phyloP scores from a whole-genome alignment of 2,113 vertebrate species.

The Mellivora capensis region DNA sequence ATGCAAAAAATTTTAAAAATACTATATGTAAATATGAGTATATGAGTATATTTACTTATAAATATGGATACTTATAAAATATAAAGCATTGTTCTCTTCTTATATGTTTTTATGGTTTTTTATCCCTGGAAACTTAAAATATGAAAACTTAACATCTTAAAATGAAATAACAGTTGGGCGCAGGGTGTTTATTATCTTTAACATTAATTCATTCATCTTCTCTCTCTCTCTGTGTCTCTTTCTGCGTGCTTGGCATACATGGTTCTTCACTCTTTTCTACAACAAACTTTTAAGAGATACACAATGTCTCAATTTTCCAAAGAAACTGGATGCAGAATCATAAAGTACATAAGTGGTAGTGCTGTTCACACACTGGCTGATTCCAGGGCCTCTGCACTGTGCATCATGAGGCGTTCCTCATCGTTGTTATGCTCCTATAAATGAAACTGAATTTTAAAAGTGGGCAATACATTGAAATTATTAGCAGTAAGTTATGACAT shows the following conservation, averaged over 20 bases:
- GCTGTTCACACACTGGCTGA: not conserved
- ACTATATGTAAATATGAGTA: not conserved
- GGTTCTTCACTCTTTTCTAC: not conserved
- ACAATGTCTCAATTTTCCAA: not conserved
- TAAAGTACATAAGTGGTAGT: not conserved
- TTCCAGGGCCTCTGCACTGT: not conserved
- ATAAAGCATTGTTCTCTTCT: not conserved
- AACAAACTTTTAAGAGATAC: not conserved
- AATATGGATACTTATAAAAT: not conserved
- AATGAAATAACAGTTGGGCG: not conserved
- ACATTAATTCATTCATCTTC: not conserved
- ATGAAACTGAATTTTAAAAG: not conserved
- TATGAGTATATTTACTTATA: not conserved
- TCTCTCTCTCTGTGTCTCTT: not conserved
- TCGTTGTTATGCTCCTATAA: not conserved
- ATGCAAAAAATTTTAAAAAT: not conserved
- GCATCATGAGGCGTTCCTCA: not conserved
- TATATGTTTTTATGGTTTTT: slow-evolving; percentile 23
- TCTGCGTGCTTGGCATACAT: not conserved
- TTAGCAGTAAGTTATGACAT: not conserved
- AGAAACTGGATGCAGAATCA: not conserved
- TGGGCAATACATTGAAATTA: not conserved
- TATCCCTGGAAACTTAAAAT: not conserved
- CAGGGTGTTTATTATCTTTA: not conserved
- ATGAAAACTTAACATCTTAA: slow-evolving; percentile 13